Evolutionary conservation across 1,140 invertebrate genomes (phyloP), one percentile per base, ranked within the genome.

Genomic region (Listronotus bonariensis): DNA sequence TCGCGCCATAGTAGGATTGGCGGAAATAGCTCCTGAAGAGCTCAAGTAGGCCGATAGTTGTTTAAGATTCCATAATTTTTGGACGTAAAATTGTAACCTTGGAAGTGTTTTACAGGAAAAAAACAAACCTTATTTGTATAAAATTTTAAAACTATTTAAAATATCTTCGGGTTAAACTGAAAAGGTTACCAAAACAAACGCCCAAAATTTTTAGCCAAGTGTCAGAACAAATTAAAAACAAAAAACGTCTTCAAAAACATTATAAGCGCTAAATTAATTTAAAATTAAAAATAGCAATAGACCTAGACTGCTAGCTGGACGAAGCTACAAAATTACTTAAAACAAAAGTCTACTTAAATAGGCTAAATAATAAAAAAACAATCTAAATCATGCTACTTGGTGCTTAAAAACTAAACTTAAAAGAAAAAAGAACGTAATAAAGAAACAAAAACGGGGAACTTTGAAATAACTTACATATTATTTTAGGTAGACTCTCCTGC

Each of bases 401-500:
- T 74, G 72, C 72, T 74, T 72, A 74, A 72, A 67, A 72, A 61
- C 70, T 70, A 70, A 68, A 59, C 57, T 61, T 61, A 52, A 61
- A 42, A 61, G 32, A 34, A 61, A 52, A 52, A 66, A 67, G 56
- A 68, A 69, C 68, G 56, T 48, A 55, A 48, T 43, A 67, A 68
- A 56, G 54, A 18, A 51, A 43, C 32, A 45, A n/a, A n/a, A 34
- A 48, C 17, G 62, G 43, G 31, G 40, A 38, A 46, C 20, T 12
- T 60, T 48, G 18, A 68, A 45, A 43, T 34, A 54, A 77, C 77
- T 78, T 78, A 78, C 77, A 77, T 65, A 75, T 73, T 68, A 75
- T 71, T 45, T 73, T 74, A 26, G 70, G 77, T 43, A 78, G 72
- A 61, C 68, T 74, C 72, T 78, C 76, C 72, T 77, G 71, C 63